Evolutionary conservation across 1,140 invertebrate species (phyloP), one percentile per base, ranked within the genome.

Genomic region (Calliphora vicina): DNA sequence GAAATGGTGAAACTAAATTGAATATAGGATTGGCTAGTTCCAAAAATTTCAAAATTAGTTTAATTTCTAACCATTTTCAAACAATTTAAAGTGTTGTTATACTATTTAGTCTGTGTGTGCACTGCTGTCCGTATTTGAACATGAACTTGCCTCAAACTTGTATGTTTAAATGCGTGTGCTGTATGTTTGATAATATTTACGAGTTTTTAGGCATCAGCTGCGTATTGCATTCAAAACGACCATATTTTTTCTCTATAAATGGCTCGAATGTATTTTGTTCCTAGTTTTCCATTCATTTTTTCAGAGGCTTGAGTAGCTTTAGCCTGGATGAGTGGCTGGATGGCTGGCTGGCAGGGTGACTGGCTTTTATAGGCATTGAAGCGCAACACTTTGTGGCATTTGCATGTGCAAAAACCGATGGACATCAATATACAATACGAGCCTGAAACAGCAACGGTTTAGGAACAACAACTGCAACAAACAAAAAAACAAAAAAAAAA

Each of bases 361-460:
- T 78, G 74, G 74, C n/a, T 78, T 45, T 78, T 23, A 45, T 78
- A 78, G 35, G 74, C 74, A 78, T 78, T 78, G 74, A 78, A 78
- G 74, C 35, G 74, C 74, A 78, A 78, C 74, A 78, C 74, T 78
- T 78, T 78, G 74, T 78, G 74, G 35, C 74, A 78, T 78, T 78
- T 43, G 74, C 74, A 78, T 78, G 74, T 25, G 74, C n/a, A 78
- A 78, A 35, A 12, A 67, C 61, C 74, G 74, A 78, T 78, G 74
- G 35, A 78, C 74, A 78, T 78, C 74, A 45, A 78, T 78, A 78
- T 67, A 67, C 20, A 67, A 67, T 17, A 57, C 50, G 50, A 67
- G 12, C 10, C 35, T 35, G 35, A 57, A 57, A 57, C 45, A 23
- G 57, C 20, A 67, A 67, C 25, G 61, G 61, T 17, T n/a, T 35